A percentile compares a stretch with the other conserved stretches of the same genome.
Evolutionary conservation across 2,797 vertebrate genomes (phyloP).

Genomic region (Selene dorsalis): DNA sequence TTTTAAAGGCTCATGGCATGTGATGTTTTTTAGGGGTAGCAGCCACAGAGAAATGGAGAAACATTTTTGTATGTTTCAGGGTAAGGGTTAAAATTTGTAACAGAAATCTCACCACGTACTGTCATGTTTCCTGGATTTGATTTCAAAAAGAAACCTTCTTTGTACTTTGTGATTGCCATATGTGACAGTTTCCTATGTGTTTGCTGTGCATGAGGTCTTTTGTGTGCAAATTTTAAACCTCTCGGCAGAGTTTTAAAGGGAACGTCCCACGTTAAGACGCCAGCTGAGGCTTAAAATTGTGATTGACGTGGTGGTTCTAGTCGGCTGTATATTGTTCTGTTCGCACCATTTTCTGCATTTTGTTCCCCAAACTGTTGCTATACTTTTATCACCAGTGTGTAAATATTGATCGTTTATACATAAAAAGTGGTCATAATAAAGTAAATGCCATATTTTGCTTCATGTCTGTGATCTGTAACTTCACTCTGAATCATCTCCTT

Average conservation of each 20-base stretch:
- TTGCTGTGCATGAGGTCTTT: conserved; percentile 68
- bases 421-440: conserved; percentile 77
- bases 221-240: conserved; percentile 63
- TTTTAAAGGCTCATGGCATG: conserved; percentile 13
- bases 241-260: conserved; percentile 16
- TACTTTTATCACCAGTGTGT: conserved; percentile 69
- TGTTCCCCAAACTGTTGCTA: conserved; percentile 54
- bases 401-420: conserved; percentile 82
- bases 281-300: conserved; percentile 61
- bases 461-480: conserved; percentile 32
- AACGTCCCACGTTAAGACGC: conserved; percentile 6
- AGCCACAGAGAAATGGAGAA: conserved; percentile 37
- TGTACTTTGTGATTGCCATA: conserved; percentile 66
- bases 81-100: conserved; percentile 21
- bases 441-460: conserved; percentile 65
- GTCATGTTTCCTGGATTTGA: conserved; percentile 56
- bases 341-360: conserved; percentile 62
- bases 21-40: conserved; percentile 23
- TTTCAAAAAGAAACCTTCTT: conserved; percentile 52
- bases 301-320: conserved; percentile 65
- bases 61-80: conserved; percentile 37
- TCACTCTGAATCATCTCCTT: neutral
- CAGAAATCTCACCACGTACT: conserved; percentile 17
- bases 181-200: conserved; percentile 58
- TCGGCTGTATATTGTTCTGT: conserved; percentile 64